Evolutionary conservation across 2,113 vertebrate genomes (phyloP).

Genomic region (Scopus umbretta): DNA sequence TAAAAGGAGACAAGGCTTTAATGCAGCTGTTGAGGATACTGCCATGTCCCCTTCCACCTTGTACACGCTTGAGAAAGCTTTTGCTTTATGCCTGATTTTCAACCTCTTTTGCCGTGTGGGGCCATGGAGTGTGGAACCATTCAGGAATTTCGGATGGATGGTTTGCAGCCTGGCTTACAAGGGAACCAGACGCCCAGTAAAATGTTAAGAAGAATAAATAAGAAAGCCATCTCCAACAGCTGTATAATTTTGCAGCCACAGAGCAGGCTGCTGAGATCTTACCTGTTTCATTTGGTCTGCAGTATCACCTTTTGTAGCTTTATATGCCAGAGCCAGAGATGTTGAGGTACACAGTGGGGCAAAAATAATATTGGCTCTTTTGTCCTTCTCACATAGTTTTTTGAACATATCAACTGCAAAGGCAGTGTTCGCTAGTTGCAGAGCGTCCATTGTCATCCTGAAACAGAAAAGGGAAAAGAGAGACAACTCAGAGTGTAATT

Average conservation of each 20-base stretch:
- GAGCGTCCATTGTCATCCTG: constrained; percentile 73
- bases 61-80: not conserved
- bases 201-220: not conserved
- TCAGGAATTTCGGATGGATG: not conserved
- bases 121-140: not conserved
- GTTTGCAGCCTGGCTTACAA: not conserved
- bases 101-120: not conserved
- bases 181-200: not conserved
- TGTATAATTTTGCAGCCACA: not conserved
- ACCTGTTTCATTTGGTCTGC: constrained; percentile 77
- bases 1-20: not conserved
- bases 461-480: constrained; percentile 13
- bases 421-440: constrained; percentile 72
- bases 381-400: constrained; percentile 69
- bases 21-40: not conserved
- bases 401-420: constrained; percentile 79
- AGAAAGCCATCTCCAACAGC: not conserved
- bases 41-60: not conserved
- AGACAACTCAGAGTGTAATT: not conserved
- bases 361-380: constrained; percentile 70
- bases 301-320: constrained; percentile 75
- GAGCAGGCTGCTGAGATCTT: not conserved
- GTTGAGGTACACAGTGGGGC: constrained; percentile 76
- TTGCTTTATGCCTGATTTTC: not conserved
- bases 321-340: constrained; percentile 73